Percentiles rank a stretch among this genome's conserved stretches.
Evolutionary conservation across 2,888 invertebrate genomes (phyloP).

Genomic region (Cheilosia scutellata): DNA sequence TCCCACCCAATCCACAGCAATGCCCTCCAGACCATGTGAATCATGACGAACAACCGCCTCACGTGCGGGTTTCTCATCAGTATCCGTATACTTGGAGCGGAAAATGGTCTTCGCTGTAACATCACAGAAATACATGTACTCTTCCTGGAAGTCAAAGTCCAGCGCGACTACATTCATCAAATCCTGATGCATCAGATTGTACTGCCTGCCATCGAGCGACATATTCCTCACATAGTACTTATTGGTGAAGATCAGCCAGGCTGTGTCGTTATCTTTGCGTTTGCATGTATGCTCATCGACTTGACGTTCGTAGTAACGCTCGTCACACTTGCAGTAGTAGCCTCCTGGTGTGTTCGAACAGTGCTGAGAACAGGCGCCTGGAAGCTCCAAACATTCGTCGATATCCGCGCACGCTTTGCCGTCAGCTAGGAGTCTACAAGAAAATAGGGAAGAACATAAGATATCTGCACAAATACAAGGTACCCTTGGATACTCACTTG

Average conservation of each 20-base stretch:
- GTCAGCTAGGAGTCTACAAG: slow-evolving; percentile 88
- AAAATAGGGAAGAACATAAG: neutral
- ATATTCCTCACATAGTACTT: slow-evolving; percentile 99
- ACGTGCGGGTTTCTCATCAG: slow-evolving; percentile 87
- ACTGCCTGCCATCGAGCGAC: slow-evolving; percentile 93
- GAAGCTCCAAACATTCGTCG: slow-evolving; percentile 94
- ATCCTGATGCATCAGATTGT: slow-evolving; percentile 96
- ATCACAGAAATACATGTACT: slow-evolving; percentile 97
- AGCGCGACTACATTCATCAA: slow-evolving; percentile 98
- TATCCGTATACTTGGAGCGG: slow-evolving; percentile 87
- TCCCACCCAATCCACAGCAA: slow-evolving; percentile 98
- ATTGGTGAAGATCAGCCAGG: slow-evolving; percentile 97
- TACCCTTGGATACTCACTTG: slow-evolving; percentile 84
- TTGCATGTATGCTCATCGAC: slow-evolving; percentile 96
- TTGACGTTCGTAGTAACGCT: slow-evolving; percentile 94
- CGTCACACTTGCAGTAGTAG: slow-evolving; percentile 98
- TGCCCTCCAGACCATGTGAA: slow-evolving; percentile 98
- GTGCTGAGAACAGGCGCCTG: slow-evolving; percentile 96
- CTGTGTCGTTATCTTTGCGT: slow-evolving; percentile 90
- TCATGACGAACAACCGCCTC: slow-evolving; percentile 96
- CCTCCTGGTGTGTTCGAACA: slow-evolving; percentile 98
- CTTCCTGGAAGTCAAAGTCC: slow-evolving; percentile 94
- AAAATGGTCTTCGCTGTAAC: slow-evolving; percentile 98
- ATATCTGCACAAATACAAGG: neutral
- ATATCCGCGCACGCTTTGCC: slow-evolving; percentile 96